phyloP scores from a whole-genome alignment of 2,113 vertebrate species.

The Etia nguti region DNA sequence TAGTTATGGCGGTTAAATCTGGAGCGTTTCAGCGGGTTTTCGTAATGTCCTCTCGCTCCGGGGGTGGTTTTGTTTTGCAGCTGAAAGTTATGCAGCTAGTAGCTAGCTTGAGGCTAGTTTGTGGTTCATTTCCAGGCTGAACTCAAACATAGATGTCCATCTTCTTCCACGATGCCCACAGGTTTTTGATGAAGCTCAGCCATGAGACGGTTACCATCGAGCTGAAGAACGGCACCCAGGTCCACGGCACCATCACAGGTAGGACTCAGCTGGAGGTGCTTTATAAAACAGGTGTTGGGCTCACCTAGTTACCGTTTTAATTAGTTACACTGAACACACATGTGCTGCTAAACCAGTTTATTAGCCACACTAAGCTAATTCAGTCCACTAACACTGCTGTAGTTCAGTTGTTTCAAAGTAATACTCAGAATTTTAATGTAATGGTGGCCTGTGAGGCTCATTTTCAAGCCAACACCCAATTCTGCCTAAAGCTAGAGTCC shows the following conservation, averaged over 20 bases:
- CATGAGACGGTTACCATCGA: slow-evolving; percentile 99
- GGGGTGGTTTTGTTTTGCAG: neutral
- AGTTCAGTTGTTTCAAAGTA: neutral
- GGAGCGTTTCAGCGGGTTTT: neutral
- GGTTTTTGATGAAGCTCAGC: slow-evolving; percentile 99
- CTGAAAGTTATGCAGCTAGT: neutral
- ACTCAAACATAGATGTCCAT: neutral
- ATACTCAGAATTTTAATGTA: neutral
- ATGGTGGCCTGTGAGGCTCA: neutral
- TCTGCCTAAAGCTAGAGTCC: neutral
- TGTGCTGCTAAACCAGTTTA: neutral
- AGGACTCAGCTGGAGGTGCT: neutral
- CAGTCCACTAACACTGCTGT: neutral
- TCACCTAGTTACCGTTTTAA: neutral
- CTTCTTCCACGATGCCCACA: slow-evolving; percentile 32
- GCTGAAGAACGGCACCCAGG: slow-evolving; percentile 97
- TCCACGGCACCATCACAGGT: slow-evolving; percentile 98
- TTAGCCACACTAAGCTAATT: neutral
- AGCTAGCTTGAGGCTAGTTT: neutral
- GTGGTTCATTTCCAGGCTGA: neutral
- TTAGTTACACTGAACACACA: no score
- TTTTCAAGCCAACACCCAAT: neutral
- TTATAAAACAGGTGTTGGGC: neutral
- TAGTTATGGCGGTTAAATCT: neutral
- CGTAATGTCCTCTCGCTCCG: rapidly evolving